Conservation (phyloP, 1,140 invertebrate genomes). For the Palaemon carinicauda region DNA sequence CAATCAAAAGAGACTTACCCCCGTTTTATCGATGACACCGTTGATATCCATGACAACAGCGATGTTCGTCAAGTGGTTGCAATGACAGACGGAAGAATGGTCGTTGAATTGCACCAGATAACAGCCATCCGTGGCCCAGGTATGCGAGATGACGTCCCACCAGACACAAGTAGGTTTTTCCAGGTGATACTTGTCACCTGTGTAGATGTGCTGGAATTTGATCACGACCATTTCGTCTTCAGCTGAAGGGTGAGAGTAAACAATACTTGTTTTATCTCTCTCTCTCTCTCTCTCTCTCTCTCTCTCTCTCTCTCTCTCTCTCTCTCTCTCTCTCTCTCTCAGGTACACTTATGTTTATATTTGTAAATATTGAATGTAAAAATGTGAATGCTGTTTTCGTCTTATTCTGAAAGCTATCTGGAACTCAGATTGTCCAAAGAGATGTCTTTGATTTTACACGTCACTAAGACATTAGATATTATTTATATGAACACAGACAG, state of each 20-base stretch:
- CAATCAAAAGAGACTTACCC: slow-evolving; percentile 32
- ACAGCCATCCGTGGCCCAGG: slow-evolving; percentile 25
- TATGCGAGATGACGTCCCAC: slow-evolving; percentile 1
- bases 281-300: too few relatives aligned
- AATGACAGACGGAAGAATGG: slow-evolving; percentile 35
- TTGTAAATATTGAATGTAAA: too few relatives aligned
- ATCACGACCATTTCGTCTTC: not conserved
- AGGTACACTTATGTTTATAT: too few relatives aligned
- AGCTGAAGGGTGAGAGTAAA: not conserved
- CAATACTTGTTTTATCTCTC: not conserved
- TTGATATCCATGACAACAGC: slow-evolving; percentile 55
- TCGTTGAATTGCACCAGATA: not conserved
- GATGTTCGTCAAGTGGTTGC: slow-evolving; percentile 44
- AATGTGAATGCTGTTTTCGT: too few relatives aligned
- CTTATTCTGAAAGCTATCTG: too few relatives aligned
- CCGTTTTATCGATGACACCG: not conserved
- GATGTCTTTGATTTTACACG: too few relatives aligned
- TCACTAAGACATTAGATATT: too few relatives aligned
- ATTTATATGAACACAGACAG: too few relatives aligned
- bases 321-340: too few relatives aligned
- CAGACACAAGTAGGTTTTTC: not conserved
- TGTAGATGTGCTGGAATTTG: not conserved
- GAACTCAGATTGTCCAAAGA: too few relatives aligned
- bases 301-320: too few relatives aligned
- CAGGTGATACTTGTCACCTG: not conserved